Base-by-base conservation (phyloP, 53 echinoderm and acorn worm genomes). In the Echinometra lucunter region DNA sequence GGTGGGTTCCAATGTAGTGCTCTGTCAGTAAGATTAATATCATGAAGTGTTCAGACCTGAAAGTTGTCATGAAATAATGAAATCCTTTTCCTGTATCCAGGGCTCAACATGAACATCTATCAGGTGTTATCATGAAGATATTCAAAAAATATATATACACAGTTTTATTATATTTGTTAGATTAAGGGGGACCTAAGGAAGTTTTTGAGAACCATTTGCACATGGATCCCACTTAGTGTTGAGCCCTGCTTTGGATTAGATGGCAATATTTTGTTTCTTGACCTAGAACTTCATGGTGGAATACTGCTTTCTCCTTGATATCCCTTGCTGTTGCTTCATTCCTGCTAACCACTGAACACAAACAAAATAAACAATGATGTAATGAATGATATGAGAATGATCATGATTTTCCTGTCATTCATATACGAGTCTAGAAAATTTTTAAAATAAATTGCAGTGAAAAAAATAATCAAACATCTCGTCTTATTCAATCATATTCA, bases 21-120 rank as follows among this genome's bases (percentile, higher is more conserved):
- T 85, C 85, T 85, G 15, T 85, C 85, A 28, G 82, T 44, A 45
- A 82, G 82, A 45, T 45, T 82, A 44, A 45, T 82, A 45, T 82
- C 23, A 45, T 82, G 27, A 82, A 82, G 44, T 82, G 44, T 82
- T 6, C 82, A 82, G 82, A 23, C 25, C 45, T 82, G 45, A 82
- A 45, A 44, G 27, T 44, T n/a, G 38, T 81, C 81, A 81, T 81
- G 85, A 85, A 85, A 49, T 85, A 27, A n/a, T 85, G 16, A 78
- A 40, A 40, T 42, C 78, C 18, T 21, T 78, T 34, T 40, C 18
- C 10, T 42, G 19, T 78, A 78, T 78, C 37, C 23, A 78, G 37
- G 78, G 23, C 78, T 42, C 5, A 42, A 40, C 78, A 75, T 40
- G 16, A 42, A 42, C 38, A 19, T 78, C 13, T 78, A 40, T 42